Base-by-base conservation (phyloP, 2,888 invertebrate genomes). In the Diploptera punctata region DNA sequence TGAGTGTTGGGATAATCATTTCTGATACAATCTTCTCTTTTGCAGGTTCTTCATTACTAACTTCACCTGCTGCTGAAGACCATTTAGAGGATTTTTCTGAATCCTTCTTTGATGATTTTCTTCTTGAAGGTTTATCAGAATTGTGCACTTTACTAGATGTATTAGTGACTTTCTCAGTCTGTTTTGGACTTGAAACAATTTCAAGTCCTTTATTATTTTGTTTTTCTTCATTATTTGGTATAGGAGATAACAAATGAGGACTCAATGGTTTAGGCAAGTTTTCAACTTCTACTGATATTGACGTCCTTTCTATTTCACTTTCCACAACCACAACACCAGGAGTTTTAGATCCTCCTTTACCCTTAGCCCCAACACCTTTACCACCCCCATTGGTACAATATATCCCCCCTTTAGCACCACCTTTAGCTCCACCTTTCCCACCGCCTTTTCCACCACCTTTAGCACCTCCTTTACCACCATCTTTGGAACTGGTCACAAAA, bases 241-340 rank as follows among this genome's bases (percentile, higher is more conserved):
- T 79, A 65, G 83, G 76, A 24, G 76, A 76, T 29, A 76, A 69
- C 9, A 75, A 72, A 10, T 79, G 79, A 71, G 81, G 81, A 31
- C 81, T 78, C 70, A 78, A 76, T 24, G 75, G 75, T 5, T 79
- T 78, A 62, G 72, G 52, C 13, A 60, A 24, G 18, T 77, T 74
- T 5, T 80, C 75, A 77, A 83, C 83, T 33, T 71, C n/a, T 21
- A 65, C 69, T 4, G 68, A 29, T 19, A 67, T 43, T 26, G 47
- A 62, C 61, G 68, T 73, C 57, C 83, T 79, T 78, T 87, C 87
- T 75, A 86, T 86, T 52, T 86, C 85, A 76, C 86, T 85, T 77
- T 91, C 92, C 73, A 91, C 89, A 70, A 92, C 89, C 68, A 92
- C 89, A 68, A 92, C 92, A 76, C 91, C 91, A 2, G 89, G 90